A percentile compares a stretch with the other conserved stretches of the same genome.
Conservation (phyloP, 2,888 invertebrate species). For the Venustoraphidia nigricollis region DNA sequence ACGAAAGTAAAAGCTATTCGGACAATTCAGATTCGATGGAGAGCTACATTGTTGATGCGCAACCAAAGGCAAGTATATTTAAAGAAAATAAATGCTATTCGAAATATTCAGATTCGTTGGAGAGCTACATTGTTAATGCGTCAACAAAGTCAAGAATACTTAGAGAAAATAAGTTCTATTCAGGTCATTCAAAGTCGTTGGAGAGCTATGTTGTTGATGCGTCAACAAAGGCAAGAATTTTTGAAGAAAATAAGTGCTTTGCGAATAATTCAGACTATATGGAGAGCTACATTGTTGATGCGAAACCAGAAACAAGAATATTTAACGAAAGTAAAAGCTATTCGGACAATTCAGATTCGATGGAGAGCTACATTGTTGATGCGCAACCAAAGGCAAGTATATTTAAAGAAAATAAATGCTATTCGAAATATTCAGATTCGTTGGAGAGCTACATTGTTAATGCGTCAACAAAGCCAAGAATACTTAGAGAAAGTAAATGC, state of each 20-base stretch:
- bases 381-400: constrained; percentile 13
- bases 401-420: neutral
- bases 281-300: too few relatives aligned
- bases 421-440: constrained; percentile 5
- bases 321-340: neutral
- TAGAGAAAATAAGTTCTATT: constrained; percentile 19
- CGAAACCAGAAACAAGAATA: too few relatives aligned
- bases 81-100: constrained; percentile 14
- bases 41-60: constrained; percentile 17
- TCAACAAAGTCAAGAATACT: constrained; percentile 17
- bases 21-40: constrained; percentile 29
- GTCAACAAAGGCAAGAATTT: constrained; percentile 18
- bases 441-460: too few relatives aligned
- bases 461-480: too few relatives aligned
- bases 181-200: constrained; percentile 26
- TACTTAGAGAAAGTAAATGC: too few relatives aligned
- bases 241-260: constrained; percentile 11
- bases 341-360: constrained; percentile 7
- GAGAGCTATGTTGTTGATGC: constrained; percentile 26
- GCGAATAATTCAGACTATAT: too few relatives aligned
- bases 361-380: neutral
- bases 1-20: constrained; percentile 23
- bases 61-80: constrained; percentile 19
- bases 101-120: constrained; percentile 11
- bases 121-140: constrained; percentile 8